Base-by-base conservation (phyloP, 2,888 invertebrate genomes). In the Lacanobia wlatinum region DNA sequence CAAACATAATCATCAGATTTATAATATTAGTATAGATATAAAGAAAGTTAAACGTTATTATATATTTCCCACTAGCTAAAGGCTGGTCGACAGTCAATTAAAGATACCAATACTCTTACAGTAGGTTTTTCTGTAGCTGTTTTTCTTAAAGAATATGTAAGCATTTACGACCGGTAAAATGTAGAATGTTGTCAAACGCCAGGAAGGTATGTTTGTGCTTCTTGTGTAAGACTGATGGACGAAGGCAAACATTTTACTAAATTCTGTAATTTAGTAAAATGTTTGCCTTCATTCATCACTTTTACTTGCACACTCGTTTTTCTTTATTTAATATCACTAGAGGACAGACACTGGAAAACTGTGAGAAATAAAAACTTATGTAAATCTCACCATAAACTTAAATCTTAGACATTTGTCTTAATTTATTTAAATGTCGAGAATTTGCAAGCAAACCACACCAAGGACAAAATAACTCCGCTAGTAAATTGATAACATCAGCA, bases 211-310 rank as follows among this genome's bases (percentile, higher is more conserved):
- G 2, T 63, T 59, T 78, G 62, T 9, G 10, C 9, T 48, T 63
- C 40, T 43, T 59, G 62, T 58, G 9, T 62, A 18, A 34, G 18
- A 52, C 28, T 78, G 34, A 50, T 63, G 40, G 59, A 78, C n/a
- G 62, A 34, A 10, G 38, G 48, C 48, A 78, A 72, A 63, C 52
- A 50, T 50, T 72, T 78, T 73, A 53, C 9, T 14, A 46, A 58
- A 73, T 58, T 52, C 43, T 14, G 43, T 43, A 43, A 43, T 43
- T 43, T 43, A 14, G 14, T 43, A 43, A 43, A 43, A 43, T 43
- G 14, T 43, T 43, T 43, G 43, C 43, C 14, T 43, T 14, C 43
- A 43, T 14, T 43, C 14, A 14, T 43, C 14, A 43, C 43, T 43
- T 14, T 14, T 12, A 14, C 43, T 43, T 12, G 43, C 43, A 43